Conservation (phyloP, 2,888 invertebrate genomes). For the Brenthis ino region DNA sequence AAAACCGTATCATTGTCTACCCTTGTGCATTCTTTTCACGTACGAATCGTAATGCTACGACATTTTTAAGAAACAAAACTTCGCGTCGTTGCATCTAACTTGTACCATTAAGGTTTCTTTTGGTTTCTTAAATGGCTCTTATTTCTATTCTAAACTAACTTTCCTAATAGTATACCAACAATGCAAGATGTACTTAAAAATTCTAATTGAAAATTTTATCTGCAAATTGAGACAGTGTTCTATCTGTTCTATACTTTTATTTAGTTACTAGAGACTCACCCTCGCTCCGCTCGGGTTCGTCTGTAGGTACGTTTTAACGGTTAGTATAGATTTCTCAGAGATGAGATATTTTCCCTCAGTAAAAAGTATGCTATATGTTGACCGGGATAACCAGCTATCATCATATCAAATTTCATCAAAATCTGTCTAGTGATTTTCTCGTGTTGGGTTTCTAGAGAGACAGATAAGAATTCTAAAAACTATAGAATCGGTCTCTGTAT, state of each 20-base stretch:
- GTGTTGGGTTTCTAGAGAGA: too few relatives aligned
- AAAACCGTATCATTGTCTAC: constrained; percentile 23
- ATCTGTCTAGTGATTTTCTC: too few relatives aligned
- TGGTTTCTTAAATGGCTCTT: neutral
- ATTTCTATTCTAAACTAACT: neutral
- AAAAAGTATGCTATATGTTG: too few relatives aligned
- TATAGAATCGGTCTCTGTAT: too few relatives aligned
- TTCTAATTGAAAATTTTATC: constrained; percentile 4
- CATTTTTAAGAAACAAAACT: constrained; percentile 64
- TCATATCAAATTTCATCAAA: too few relatives aligned
- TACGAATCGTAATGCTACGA: constrained; percentile 56
- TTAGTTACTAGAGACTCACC: neutral
- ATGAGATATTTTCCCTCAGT: too few relatives aligned
- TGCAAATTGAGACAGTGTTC: neutral
- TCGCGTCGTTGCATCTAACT: constrained; percentile 36
- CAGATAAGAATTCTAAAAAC: too few relatives aligned
- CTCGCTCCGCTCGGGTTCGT: neutral
- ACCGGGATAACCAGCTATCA: too few relatives aligned
- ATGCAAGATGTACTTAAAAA: neutral
- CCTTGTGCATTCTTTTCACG: constrained; percentile 54
- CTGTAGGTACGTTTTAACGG: too few relatives aligned
- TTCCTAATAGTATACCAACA: neutral
- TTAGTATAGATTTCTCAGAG: too few relatives aligned
- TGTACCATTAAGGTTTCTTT: neutral
- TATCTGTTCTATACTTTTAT: neutral